These are phyloP conservation scores for Acestrorhynchus altus DNA, from an alignment of 2,797 vertebrate species.

Conservation along the genomic window DNA sequence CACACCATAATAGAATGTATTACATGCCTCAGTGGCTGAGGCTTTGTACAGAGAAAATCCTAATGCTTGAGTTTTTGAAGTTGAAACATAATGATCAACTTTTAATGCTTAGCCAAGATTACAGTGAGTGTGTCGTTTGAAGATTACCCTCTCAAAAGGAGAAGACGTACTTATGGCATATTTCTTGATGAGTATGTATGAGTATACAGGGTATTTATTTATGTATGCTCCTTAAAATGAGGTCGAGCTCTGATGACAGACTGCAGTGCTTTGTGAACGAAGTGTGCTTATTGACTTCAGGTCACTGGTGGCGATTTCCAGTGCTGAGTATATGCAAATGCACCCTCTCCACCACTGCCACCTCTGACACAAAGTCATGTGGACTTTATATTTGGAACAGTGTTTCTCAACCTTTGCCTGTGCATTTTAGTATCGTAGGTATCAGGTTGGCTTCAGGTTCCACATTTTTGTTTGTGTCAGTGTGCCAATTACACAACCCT, in stretches of 20 bases:
- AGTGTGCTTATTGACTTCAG: neutral
- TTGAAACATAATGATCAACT: conserved; percentile 3
- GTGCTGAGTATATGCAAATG: neutral
- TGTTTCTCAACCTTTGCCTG: too few species aligned
- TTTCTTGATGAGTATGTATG: neutral
- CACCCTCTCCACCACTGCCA: neutral
- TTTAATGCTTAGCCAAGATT: neutral
- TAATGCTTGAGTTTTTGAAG: conserved; percentile 6
- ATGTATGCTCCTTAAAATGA: neutral
- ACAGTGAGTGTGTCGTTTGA: neutral
- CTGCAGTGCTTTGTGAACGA: neutral
- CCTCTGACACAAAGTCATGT: neutral
- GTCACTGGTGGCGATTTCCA: neutral
- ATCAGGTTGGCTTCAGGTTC: too few species aligned
- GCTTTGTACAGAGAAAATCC: neutral
- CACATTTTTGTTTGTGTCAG: too few species aligned
- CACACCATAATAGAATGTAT: neutral
- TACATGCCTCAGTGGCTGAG: neutral
- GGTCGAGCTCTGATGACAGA: neutral
- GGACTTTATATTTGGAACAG: too few species aligned
- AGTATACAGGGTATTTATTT: neutral
- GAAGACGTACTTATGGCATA: neutral
- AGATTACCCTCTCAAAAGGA: neutral
- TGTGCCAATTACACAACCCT: too few species aligned
- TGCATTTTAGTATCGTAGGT: too few species aligned